Evolutionary conservation across 2,797 vertebrate species (phyloP), one percentile per base, ranked within the genome.

Genomic region (Cyclopterus lumpus): DNA sequence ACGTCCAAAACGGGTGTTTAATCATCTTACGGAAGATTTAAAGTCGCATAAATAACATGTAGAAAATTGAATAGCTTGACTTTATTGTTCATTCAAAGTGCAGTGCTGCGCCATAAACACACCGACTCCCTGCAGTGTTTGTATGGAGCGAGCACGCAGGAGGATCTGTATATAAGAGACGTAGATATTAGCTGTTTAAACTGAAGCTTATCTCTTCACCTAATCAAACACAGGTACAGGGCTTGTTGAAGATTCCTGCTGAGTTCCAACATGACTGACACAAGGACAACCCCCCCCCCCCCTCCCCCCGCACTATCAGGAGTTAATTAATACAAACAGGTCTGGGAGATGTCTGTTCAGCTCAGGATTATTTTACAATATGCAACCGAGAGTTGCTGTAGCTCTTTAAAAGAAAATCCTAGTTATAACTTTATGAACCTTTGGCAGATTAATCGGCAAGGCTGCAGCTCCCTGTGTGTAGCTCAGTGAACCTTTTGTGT

Each of bases 291-390:
- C 89, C 87, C 91, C 83, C 49, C n/a, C 18, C 18, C 42, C 8
- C 46, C 87, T 46, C 89, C 89, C 91, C 83, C 86, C 42, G 77
- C 92, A 92, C 93, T 92, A 93, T 91, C 85, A 91, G 75, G 74
- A 93, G 90, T 92, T 94, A 94, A 94, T 94, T 94, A 94, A 94
- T 92, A 91, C 89, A 91, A 94, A 92, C 91, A 87, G 93, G 90
- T 91, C 87, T 87, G 88, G 89, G 92, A 92, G 91, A 93, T 80
- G 87, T 88, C 86, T 84, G 81, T 83, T 91, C 89, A 88, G 88
- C 82, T 80, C 79, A 51, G 92, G 92, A 93, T 94, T 94, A 92
- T 93, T 94, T 93, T 89, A 93, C 88, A 94, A 93, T 93, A 93
- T 93, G 91, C 84, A 92, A 92, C 86, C 63, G 26, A 91, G 88